Percentiles rank a stretch among this genome's conserved stretches.
Conservation (phyloP, 2,113 vertebrate species). For the Ifrita kowaldi region DNA sequence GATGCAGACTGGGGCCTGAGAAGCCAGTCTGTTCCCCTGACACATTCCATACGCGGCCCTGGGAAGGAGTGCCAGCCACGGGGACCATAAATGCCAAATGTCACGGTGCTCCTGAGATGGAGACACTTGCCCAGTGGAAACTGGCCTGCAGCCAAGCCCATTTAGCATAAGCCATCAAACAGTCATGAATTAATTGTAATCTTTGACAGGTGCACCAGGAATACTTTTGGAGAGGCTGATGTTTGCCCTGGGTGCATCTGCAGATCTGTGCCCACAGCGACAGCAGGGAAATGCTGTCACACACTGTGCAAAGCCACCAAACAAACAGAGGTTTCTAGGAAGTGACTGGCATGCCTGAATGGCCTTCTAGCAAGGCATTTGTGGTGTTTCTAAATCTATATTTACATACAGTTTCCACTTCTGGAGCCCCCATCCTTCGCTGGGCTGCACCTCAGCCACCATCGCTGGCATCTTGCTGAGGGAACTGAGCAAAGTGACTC, state of each 20-base stretch:
- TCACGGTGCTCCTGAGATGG: neutral
- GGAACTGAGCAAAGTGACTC: neutral
- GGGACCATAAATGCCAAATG: constrained; percentile 47
- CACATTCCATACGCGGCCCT: neutral
- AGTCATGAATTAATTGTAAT: constrained; percentile 47
- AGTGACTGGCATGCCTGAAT: neutral
- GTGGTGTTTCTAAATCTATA: neutral
- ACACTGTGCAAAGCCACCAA: neutral
- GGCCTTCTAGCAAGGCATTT: neutral
- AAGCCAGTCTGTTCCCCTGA: neutral
- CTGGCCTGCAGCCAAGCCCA: constrained; percentile 37
- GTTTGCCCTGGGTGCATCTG: neutral
- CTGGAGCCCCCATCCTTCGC: neutral
- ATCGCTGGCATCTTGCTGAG: neutral
- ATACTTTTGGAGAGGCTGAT: constrained; percentile 17
- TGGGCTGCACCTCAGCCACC: neutral
- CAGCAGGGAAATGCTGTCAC: neutral
- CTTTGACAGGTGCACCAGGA: constrained; percentile 51
- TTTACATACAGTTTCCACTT: neutral
- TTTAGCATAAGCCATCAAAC: constrained; percentile 45
- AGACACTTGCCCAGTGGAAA: constrained; percentile 35
- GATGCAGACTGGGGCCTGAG: neutral
- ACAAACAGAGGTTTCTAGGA: constrained; percentile 12
- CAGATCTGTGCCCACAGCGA: neutral
- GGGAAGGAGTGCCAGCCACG: constrained; percentile 4